Conservation (phyloP, 1,140 invertebrate species). For the Leptinotarsa undecemlineata region DNA sequence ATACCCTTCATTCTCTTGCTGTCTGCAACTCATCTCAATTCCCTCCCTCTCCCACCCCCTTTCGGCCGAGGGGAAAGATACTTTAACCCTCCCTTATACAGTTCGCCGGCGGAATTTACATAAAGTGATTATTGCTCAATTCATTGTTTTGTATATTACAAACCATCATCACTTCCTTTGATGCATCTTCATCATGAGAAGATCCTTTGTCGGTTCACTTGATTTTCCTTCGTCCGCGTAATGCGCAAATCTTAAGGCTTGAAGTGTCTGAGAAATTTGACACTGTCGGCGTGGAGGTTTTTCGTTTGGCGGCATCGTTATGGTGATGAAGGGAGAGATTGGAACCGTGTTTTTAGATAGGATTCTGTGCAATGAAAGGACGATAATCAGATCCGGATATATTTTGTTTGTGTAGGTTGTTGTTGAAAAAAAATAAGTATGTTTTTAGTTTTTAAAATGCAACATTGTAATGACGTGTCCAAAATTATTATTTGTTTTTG, state of each 20-base stretch:
- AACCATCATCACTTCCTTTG: slow-evolving; percentile 24
- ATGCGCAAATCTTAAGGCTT: background rate
- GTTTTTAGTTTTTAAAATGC: too few relatives aligned
- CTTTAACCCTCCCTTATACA: slow-evolving; percentile 13
- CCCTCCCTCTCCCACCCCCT: background rate
- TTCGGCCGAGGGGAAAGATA: slow-evolving; percentile 13
- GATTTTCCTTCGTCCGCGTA: background rate
- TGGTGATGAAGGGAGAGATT: background rate
- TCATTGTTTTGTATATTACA: slow-evolving; percentile 22
- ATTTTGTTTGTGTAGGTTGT: too few relatives aligned
- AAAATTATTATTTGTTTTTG: too few relatives aligned
- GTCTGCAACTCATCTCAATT: background rate
- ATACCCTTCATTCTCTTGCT: slow-evolving; percentile 3
- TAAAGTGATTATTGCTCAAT: slow-evolving; percentile 25
- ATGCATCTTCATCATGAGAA: slow-evolving; percentile 8
- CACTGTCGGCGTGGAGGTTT: background rate
- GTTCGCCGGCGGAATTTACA: slow-evolving; percentile 18
- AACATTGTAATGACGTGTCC: too few relatives aligned
- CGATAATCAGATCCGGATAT: too few relatives aligned
- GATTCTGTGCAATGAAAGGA: too few relatives aligned
- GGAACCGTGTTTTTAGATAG: too few relatives aligned
- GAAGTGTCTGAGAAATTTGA: background rate
- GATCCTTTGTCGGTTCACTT: background rate
- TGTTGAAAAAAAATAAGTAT: too few relatives aligned
- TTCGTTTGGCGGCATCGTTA: slow-evolving; percentile 2